Evolutionary conservation across 2,888 invertebrate species (phyloP).

Genomic region (Ptycholaimellus sp.): DNA sequence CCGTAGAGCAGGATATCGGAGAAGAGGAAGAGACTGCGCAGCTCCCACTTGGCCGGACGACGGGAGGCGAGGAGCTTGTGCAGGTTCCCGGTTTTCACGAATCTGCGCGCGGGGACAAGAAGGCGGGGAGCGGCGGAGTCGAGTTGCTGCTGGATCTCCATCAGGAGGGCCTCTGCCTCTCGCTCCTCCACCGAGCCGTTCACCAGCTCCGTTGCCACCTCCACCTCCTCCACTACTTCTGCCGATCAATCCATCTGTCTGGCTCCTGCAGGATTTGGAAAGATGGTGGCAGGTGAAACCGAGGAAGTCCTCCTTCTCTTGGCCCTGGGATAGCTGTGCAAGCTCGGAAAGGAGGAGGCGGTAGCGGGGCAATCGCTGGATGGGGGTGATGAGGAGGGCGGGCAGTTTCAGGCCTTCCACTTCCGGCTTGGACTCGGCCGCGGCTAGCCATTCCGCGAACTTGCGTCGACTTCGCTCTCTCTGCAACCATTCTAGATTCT

Average conservation of each 20-base stretch:
- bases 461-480: no score
- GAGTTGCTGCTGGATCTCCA: conserved; percentile 43
- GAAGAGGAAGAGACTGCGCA: conserved; percentile 45
- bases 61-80: conserved; percentile 24
- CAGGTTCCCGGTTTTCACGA: conserved; percentile 39
- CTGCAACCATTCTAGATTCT: no score
- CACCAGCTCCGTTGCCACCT: conserved; percentile 44
- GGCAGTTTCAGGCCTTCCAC: conserved; percentile 42
- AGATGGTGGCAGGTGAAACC: neutral
- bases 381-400: conserved; percentile 48
- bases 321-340: no score
- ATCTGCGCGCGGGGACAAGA: conserved; percentile 42
- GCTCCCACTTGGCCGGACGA: conserved; percentile 26
- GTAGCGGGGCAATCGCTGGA: conserved; percentile 47
- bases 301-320: neutral
- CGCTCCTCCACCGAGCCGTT: conserved; percentile 48
- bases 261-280: conserved; percentile 8
- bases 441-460: conserved; percentile 32
- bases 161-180: conserved; percentile 43
- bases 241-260: conserved; percentile 10
- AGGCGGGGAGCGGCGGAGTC: conserved; percentile 40
- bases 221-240: conserved; percentile 44
- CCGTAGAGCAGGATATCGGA: no score
- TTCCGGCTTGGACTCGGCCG: conserved; percentile 45
- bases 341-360: no score